Base-by-base conservation (phyloP, 2,888 invertebrate species). In the Taphrorychus bicolor region DNA sequence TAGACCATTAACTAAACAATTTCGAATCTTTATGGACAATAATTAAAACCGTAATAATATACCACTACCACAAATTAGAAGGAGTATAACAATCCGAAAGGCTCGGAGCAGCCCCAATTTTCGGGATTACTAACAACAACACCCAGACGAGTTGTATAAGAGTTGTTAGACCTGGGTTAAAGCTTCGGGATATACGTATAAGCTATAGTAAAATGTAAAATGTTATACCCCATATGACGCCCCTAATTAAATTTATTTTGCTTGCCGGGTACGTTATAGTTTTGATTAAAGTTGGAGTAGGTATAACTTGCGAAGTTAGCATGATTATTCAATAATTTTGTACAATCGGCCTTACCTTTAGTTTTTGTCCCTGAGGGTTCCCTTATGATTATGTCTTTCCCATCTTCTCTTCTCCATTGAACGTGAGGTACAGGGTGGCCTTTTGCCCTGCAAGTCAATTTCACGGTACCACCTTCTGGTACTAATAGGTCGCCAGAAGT, bases 401-500 rank as follows among this genome's bases (percentile, higher is more conserved):
- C 91, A 79, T 95, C 93, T 83, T 95, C 95, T 59, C 94, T 84
- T 45, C 92, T 87, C 95, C 95, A 95, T 75, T 88, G 88, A 54
- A 95, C 88, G 72, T 88, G 87, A 1, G 95, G 95, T 70, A 87
- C 84, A 0, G 95, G 95, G 79, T 91, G 89, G 9, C 95, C 95
- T 63, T 87, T 87, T 1, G 95, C 95, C 65, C 88, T 87, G 78
- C 91, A 91, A 42, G 87, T 86, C 63, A 90, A 82, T 73, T 85
- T 86, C 9, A 87, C 89, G 0, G 86, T 87, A 40, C 91, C 91
- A 59, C 94, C 94, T 85, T 95, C 95, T 21, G 91, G 90, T 23
- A 94, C 92, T 87, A 92, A 92, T 11, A 94, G 86, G 80, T 96
- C 95, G 0, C 94, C 91, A n/a, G 94, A 94, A 21, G 94, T 94